Conservation (phyloP, 2,797 vertebrate genomes). For the Pelobates cultripes region DNA sequence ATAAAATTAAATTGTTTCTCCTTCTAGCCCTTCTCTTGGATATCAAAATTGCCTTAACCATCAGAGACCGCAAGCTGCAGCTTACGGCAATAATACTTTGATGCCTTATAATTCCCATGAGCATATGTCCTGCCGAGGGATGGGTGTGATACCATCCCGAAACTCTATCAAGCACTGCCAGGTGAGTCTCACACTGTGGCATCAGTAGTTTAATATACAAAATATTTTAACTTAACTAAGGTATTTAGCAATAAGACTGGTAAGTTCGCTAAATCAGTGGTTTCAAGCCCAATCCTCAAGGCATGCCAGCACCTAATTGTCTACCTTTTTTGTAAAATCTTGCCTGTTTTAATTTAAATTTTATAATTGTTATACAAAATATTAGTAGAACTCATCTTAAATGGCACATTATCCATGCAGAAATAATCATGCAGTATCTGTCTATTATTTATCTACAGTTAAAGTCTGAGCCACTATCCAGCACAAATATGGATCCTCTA, state of each 20-base stretch:
- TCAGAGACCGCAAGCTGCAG: slow-evolving; percentile 79
- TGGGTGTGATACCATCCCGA: slow-evolving; percentile 69
- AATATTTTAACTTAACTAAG: too few relatives aligned
- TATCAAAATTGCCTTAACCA: slow-evolving; percentile 86
- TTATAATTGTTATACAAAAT: too few relatives aligned
- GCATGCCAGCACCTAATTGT: too few relatives aligned
- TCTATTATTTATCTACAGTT: slow-evolving; percentile 72
- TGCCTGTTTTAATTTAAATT: too few relatives aligned
- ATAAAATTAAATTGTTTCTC: slow-evolving; percentile 16
- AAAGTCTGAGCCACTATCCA: slow-evolving; percentile 87
- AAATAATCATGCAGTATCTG: too few relatives aligned
- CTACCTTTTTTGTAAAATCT: too few relatives aligned
- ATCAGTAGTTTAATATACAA: background rate
- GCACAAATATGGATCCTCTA: slow-evolving; percentile 77
- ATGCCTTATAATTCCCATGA: slow-evolving; percentile 66
- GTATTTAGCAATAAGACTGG: too few relatives aligned
- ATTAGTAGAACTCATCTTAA: too few relatives aligned
- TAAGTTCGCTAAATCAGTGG: too few relatives aligned
- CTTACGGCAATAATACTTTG: slow-evolving; percentile 71
- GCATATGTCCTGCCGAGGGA: slow-evolving; percentile 52
- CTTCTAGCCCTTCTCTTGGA: slow-evolving; percentile 80
- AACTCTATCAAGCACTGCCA: slow-evolving; percentile 86
- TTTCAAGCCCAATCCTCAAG: too few relatives aligned
- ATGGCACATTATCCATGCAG: too few relatives aligned
- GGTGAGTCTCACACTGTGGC: slow-evolving; percentile 58